Conservation (phyloP, 1,140 invertebrate genomes). For the Coelopa frigida region DNA sequence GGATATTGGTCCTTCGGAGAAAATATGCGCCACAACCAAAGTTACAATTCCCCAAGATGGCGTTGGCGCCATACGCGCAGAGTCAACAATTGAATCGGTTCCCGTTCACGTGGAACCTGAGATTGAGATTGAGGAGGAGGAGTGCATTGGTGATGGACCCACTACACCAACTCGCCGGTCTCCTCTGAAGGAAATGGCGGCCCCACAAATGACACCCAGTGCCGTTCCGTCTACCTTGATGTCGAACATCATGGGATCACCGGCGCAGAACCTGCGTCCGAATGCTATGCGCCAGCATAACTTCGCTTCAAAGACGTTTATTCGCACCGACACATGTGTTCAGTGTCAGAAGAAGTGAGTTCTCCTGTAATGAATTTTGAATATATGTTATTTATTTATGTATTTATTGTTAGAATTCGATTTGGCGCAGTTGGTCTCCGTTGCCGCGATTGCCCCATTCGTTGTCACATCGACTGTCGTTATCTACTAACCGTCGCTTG, state of each 20-base stretch:
- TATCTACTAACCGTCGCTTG: slow-evolving; percentile 69
- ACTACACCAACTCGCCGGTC: slow-evolving; percentile 31
- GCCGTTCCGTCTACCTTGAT: too few species aligned
- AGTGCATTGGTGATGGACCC: too few species aligned
- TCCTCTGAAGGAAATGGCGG: slow-evolving; percentile 21
- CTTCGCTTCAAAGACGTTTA: slow-evolving; percentile 74
- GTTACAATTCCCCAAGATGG: slow-evolving; percentile 59
- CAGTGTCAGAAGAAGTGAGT: slow-evolving; percentile 69
- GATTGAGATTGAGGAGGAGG: slow-evolving; percentile 9
- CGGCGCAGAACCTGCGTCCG: slow-evolving; percentile 21
- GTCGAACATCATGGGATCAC: too few species aligned
- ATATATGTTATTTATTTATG: slow-evolving; percentile 1
- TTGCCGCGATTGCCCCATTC: slow-evolving; percentile 68
- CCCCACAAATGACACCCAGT: slow-evolving; percentile 25
- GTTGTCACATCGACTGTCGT: slow-evolving; percentile 67
- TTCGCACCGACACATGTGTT: slow-evolving; percentile 78
- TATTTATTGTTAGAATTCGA: slow-evolving; percentile 54
- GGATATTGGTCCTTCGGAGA: slow-evolving; percentile 49
- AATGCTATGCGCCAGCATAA: slow-evolving; percentile 54
- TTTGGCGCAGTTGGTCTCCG: slow-evolving; percentile 68
- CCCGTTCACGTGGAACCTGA: slow-evolving; percentile 30
- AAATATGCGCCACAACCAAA: slow-evolving; percentile 66
- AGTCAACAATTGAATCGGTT: slow-evolving; percentile 59
- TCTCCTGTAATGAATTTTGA: background rate
- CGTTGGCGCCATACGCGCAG: slow-evolving; percentile 53